Evolutionary conservation across 2,888 invertebrate species (phyloP), one percentile per base, ranked within the genome.

Genomic region (Tetranychus truncatus): DNA sequence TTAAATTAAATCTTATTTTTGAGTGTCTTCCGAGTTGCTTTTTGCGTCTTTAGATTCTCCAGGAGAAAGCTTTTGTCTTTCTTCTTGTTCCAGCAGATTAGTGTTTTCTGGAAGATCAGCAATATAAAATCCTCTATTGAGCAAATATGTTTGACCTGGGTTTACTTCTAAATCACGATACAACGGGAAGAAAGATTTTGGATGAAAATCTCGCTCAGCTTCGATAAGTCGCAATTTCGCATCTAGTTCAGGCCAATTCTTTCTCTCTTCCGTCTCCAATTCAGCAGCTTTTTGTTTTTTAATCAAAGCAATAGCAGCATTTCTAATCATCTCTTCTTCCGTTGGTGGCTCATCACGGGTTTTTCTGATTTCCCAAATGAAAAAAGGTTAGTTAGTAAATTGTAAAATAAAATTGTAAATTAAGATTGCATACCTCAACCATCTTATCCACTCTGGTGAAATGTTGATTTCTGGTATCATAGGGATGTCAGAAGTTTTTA

Each of bases 241-340:
- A 69, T 69, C 69, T 24, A 69, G 21, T 69, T 69, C 21, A 21
- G 69, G 69, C 69, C 69, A 69, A 69, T 69, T 69, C 20, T 69
- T 69, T 11, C 69, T 20, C 34, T 69, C 69, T 21, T 69, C 69
- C 18, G 4, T 24, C 20, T 69, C 69, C 20, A 69, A 24, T 21
- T 24, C 0, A 11, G 18, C 11, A 24, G 69, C 69, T 20, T 20
- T 6, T 24, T 69, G 21, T 20, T 69, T 69, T 21, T 69, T 69
- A 11, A 69, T 24, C 6, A 20, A 69, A 6, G 21, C 69, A 24
- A 69, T 21, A 11, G 69, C 69, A 20, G 34, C 21, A 69, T 69
- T 69, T 69, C 21, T 69, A 6, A 69, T 24, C 20, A 18, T 21
- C 20, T 69, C 69, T 8, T 69, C 69, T 21, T 69, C 69, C 5